Conservation (phyloP, 35 echinoderm and acorn worm species). For the Acanthaster planci region DNA sequence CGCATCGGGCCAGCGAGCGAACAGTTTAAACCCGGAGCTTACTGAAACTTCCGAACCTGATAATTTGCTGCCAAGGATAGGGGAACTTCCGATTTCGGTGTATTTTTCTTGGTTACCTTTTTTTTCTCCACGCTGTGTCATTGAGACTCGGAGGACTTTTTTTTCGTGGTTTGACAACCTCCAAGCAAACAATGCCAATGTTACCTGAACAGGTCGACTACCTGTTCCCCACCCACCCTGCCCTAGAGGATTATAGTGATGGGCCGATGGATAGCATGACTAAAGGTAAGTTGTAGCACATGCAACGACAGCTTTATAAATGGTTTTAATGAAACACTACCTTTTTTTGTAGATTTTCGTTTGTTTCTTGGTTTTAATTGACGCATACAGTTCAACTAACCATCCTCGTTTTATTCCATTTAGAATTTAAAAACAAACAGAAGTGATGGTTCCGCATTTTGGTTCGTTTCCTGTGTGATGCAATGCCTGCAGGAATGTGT, state of each 20-base stretch:
- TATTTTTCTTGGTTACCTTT: not conserved
- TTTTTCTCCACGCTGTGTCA: not conserved
- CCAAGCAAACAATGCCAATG: conserved; percentile 65
- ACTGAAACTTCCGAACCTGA: conserved; percentile 13
- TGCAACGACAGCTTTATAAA: not conserved
- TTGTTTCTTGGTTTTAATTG: not conserved
- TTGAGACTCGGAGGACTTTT: not conserved
- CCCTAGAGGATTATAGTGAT: conserved; percentile 85
- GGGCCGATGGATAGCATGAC: conserved; percentile 59
- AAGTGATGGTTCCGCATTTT: too few species aligned
- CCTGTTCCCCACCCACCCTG: conserved; percentile 70
- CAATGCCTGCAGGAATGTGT: too few species aligned
- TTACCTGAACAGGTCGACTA: conserved; percentile 86
- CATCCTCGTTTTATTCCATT: too few species aligned
- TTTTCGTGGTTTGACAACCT: too few species aligned
- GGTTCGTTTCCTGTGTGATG: too few species aligned
- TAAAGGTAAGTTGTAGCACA: conserved; percentile 71
- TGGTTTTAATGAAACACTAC: too few species aligned
- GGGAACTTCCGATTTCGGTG: conserved; percentile 4
- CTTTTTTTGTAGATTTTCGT: too few species aligned
- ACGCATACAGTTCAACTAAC: not conserved
- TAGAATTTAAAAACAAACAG: too few species aligned
- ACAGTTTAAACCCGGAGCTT: not conserved
- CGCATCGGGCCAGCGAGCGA: not conserved
- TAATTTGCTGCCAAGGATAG: conserved; percentile 30